Base-by-base conservation (phyloP, 2,113 vertebrate species). In the Xiphias gladius region DNA sequence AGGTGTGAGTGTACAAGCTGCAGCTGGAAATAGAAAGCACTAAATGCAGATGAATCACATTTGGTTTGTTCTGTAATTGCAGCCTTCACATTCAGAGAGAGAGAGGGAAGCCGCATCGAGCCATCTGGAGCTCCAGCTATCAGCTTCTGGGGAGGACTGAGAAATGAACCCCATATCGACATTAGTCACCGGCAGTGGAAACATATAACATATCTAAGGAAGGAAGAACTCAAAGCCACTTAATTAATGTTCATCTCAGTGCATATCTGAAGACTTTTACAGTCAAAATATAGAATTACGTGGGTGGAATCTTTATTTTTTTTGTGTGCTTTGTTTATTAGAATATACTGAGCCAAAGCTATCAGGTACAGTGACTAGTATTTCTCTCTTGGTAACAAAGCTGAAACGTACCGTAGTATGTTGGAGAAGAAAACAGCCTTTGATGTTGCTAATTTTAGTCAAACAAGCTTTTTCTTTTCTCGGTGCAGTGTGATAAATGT, bases 11-110 rank as follows among this genome's bases (percentile, higher is more conserved):
- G 48, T 12, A 76, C 1, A 10, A 78, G 73, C 80, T 12, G 65
- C 84, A 17, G 79, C 88, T 89, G 89, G 73, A 92, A 91, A 90
- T 85, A 90, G 86, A 90, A 83, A 80, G 8, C 5, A 50, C 6
- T 19, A 8, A 50, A 50, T 50, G 48, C 7, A 32, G 61, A 82
- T 76, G 73, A 87, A 78, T 82, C 91, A 84, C 75, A 7, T 82
- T 69, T 0, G n/a, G 75, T 72, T 85, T 72, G 67, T 83, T 83
- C 76, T 64, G 71, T 87, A 86, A 86, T 76, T 70, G 72, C 74
- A 62, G 83, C 52, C 79, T 71, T 86, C n/a, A 10, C n/a, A 12
- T 75, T 72, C 32, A 54, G 41, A 73, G 64, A 71, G 12, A 66
- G 41, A 30, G 26, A 24, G 48, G 43, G 50, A 9, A 72, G 48